Base-by-base conservation (phyloP, 1,140 invertebrate species). In the Physella acuta region DNA sequence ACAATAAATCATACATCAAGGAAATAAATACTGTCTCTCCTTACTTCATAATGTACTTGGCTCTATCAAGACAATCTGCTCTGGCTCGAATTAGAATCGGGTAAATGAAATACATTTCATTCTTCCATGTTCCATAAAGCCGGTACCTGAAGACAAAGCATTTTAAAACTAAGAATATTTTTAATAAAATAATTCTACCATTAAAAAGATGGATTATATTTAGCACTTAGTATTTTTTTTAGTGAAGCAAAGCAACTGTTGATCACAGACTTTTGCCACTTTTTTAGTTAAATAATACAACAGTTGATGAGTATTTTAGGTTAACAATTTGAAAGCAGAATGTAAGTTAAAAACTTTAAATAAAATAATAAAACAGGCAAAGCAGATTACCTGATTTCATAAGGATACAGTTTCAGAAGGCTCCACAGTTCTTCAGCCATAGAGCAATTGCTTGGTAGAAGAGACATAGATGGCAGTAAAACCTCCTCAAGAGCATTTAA, bases 361-460 rank as follows among this genome's bases (percentile, higher is more conserved):
- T 11, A 44, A 8, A 44, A 44, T 20, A 44, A 44, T 2, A 2
- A 4, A 26, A 0, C 14, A 49, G 17, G 37, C 2, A 1, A 11
- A 31, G 31, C 8, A 44, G 39, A 44, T 44, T 85, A 92, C 89
- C 92, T 90, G 83, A 91, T 90, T 78, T 97, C 91, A 86, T 99
- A 99, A 1, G 95, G 92, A 85, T 94, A 97, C 44, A 92, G 86
- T 80, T 94, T 94, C 0, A 99, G 82, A 59, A 98, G 89, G 52
- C 90, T 90, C 93, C 97, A 99, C 44, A 99, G 88, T 84, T 98
- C 95, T 85, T 99, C 95, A 30, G 95, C 93, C 78, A 98, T 90
- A 75, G 93, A 94, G 81, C 94, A 97, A 83, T 98, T 99, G 72
- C 92, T 92, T 72, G 97, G 93, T 86, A 97, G 89, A 71, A 97